Conservation (phyloP, 2,888 invertebrate species). For the Drosophila glabriapex region DNA sequence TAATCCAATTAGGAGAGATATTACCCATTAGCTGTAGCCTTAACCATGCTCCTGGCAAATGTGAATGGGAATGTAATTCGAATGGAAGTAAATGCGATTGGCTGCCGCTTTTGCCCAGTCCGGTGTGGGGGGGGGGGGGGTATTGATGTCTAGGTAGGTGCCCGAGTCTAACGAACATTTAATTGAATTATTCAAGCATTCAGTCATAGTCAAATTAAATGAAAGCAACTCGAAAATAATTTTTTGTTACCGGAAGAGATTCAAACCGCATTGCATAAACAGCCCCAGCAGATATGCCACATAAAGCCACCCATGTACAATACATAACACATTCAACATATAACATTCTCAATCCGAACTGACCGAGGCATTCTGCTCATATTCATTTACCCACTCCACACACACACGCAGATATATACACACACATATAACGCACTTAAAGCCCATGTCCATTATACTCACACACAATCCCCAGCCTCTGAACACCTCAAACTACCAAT, state of each 20-base stretch:
- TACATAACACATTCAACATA: constrained; percentile 16
- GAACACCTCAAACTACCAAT: constrained; percentile 29
- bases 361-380: constrained; percentile 27
- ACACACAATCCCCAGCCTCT: constrained; percentile 15
- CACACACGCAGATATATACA: not conserved
- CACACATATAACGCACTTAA: constrained; percentile 55
- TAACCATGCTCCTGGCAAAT: constrained; percentile 4
- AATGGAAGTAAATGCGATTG: constrained; percentile 52
- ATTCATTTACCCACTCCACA: constrained; percentile 46
- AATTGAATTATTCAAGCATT: constrained; percentile 75
- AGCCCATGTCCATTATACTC: constrained; percentile 62
- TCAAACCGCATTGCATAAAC: constrained; percentile 64
- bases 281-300: constrained; percentile 35
- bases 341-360: constrained; percentile 11
- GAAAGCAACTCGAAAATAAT: constrained; percentile 42
- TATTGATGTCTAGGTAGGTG: constrained; percentile 16
- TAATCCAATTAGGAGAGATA: constrained; percentile 68
- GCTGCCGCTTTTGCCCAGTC: constrained; percentile 36
- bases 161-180: constrained; percentile 59
- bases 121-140: not conserved
- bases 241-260: constrained; percentile 22
- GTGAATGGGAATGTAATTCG: constrained; percentile 35
- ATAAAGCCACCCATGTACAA: constrained; percentile 24
- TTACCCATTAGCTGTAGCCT: constrained; percentile 58
- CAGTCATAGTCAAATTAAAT: constrained; percentile 39